phyloP scores from a whole-genome alignment of 2,113 vertebrate genomes.

The Madoqua kirkii region DNA sequence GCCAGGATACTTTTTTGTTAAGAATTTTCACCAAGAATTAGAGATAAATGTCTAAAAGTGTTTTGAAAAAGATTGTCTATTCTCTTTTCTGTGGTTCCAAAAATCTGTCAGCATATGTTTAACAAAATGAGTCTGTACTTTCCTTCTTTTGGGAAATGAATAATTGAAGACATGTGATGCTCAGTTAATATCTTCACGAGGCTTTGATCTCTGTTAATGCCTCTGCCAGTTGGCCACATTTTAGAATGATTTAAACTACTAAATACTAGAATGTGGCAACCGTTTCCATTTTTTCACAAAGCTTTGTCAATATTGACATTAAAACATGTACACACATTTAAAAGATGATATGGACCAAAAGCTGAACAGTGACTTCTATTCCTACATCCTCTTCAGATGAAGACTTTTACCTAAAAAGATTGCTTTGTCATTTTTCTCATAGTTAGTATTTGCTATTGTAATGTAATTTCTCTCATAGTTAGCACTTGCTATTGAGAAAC shows the following conservation, averaged over 20 bases:
- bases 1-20: not conserved
- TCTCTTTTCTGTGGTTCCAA: not conserved
- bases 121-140: not conserved
- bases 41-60: not conserved
- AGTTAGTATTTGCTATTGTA: not conserved
- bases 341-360: not conserved
- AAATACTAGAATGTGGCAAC: not conserved
- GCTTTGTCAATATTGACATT: not conserved
- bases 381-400: not conserved
- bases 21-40: not conserved
- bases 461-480: not conserved
- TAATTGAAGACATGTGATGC: not conserved
- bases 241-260: conserved; percentile 4
- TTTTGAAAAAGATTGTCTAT: not conserved
- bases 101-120: not conserved
- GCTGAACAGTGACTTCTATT: not conserved
- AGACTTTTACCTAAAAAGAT: not conserved
- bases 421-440: not conserved
- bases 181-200: not conserved
- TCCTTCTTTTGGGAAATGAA: not conserved
- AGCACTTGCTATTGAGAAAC: not conserved
- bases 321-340: not conserved
- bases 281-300: not conserved
- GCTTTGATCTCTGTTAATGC: not conserved
- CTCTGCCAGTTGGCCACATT: not conserved